phyloP scores from a whole-genome alignment of 2,888 invertebrate genomes.

The Ommatoiulus sabulosus region DNA sequence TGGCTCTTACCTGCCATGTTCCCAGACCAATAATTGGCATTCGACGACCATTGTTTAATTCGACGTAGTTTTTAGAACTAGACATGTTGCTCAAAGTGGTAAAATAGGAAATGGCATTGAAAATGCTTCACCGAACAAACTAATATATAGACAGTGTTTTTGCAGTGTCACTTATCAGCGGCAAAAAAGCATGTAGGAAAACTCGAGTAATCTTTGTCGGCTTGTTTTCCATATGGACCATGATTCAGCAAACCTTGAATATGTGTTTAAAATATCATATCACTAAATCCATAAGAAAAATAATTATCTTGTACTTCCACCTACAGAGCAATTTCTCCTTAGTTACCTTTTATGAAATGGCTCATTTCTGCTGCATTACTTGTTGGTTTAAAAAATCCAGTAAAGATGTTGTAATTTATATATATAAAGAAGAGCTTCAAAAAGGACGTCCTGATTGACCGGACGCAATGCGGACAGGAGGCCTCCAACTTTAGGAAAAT shows the following conservation, averaged over 20 bases:
- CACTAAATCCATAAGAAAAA: not conserved
- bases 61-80: constrained; percentile 22
- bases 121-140: not conserved
- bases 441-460: no score
- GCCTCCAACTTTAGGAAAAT: no score
- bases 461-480: no score
- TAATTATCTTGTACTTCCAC: not conserved
- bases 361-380: not conserved
- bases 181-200: not conserved
- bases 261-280: not conserved
- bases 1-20: constrained; percentile 51
- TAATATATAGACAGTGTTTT: not conserved
- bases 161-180: not conserved
- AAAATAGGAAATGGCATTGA: not conserved
- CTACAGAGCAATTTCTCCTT: no score
- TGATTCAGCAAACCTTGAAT: not conserved
- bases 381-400: no score
- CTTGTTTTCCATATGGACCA: not conserved
- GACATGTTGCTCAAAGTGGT: not conserved
- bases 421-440: no score
- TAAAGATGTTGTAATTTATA: no score
- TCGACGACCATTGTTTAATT: constrained; percentile 52
- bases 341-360: not conserved
- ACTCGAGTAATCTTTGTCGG: not conserved
- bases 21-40: constrained; percentile 56